These are phyloP conservation scores for Antheraea mylitta DNA, from an alignment of 1,140 invertebrate genomes.

Conservation along the genomic window DNA sequence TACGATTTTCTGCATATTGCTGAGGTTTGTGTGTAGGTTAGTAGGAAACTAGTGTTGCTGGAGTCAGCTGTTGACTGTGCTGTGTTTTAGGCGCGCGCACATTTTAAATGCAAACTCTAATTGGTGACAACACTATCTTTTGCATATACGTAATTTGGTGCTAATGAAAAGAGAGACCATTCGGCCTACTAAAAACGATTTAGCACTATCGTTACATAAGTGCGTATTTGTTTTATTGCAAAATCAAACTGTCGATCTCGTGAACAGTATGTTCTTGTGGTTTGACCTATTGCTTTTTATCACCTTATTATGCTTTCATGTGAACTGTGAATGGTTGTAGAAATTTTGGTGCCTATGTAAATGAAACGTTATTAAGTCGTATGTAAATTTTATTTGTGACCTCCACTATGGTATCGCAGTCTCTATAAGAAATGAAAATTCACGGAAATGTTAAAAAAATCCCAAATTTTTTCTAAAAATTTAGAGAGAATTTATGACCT, in stretches of 20 bases:
- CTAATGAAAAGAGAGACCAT: slow-evolving; percentile 54
- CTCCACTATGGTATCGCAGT: background rate
- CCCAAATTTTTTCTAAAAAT: background rate
- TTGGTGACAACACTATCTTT: slow-evolving; percentile 58
- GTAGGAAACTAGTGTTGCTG: slow-evolving; percentile 33
- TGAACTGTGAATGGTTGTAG: slow-evolving; percentile 1
- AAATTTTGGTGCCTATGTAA: background rate
- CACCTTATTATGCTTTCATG: slow-evolving; percentile 5
- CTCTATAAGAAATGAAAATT: background rate
- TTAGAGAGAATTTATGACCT: too few relatives aligned
- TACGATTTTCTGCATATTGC: slow-evolving; percentile 65
- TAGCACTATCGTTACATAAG: slow-evolving; percentile 23
- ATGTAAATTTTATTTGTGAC: background rate
- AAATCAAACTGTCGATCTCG: slow-evolving; percentile 16
- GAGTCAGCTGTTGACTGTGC: slow-evolving; percentile 51
- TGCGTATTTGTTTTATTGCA: slow-evolving; percentile 25
- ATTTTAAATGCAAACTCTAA: slow-evolving; percentile 56
- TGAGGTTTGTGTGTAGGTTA: slow-evolving; percentile 21
- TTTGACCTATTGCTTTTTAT: background rate
- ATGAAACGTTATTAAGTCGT: background rate
- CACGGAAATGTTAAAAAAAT: background rate
- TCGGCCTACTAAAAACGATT: slow-evolving; percentile 38
- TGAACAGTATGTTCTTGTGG: slow-evolving; percentile 7
- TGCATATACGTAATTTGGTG: slow-evolving; percentile 46
- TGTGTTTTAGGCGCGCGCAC: slow-evolving; percentile 16